Base-by-base conservation (phyloP, 2,888 invertebrate genomes). In the Catocala sponsa region DNA sequence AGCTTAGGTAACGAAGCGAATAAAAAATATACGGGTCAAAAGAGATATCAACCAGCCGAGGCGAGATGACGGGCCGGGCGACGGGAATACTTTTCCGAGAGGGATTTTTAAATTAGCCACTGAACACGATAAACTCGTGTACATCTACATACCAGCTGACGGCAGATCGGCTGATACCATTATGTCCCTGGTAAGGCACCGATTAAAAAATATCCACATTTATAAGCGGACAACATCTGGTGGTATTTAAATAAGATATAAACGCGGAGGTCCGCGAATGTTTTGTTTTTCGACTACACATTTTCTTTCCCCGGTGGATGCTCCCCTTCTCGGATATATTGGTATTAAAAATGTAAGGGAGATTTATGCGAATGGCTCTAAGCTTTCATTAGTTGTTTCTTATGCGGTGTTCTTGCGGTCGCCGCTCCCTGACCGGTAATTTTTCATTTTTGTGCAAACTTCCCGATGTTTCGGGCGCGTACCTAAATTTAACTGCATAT, bases 281-380 rank as follows among this genome's bases (percentile, higher is more conserved):
- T 89, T 91, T 91, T 88, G 90, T 90, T 90, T 88, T 84, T 86
- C 78, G 83, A 82, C 81, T 82, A 86, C 84, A 89, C 84, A 86
- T 88, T 88, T 88, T 84, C 86, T 83, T 83, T 84, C 86, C 88
- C 85, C 78, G 76, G 81, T 73, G 83, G 89, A 90, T 81, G 87
- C 85, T 91, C 92, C 92, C 94, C 93, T 92, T 88, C 81, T 79
- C 84, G 89, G 91, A 92, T 92, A 92, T 94, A 94, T 94, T 92
- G 94, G 94, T 94, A 94, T 94, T 94, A 94, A 94, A 94, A 94
- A 94, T 94, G 94, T 94, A 94, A 94, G 88, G 91, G 90, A 94
- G 94, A 94, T 94, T 94, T 94, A 94, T 94, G 94, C 91, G 94
- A 92, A 94, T 94, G 90, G 94, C 92, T 94, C 91, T 94, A 91